These are phyloP conservation scores for pig (Sus scrofa) DNA, from an alignment of 2,113 vertebrate genomes.

Conservation along the genomic window T2T-Sscrofa CM000819.6:23656501-23657000, in stretches of 20 bases:
- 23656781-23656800: not conserved
- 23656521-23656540: conserved; percentile 4
- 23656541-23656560: not conserved
- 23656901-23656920: not conserved
- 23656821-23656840: not conserved
- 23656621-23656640: not conserved
- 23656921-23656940: not conserved
- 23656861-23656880: not conserved
- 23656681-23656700: not conserved
- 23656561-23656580: conserved; percentile 10
- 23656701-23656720: not conserved
- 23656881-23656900: not conserved
- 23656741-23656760: not conserved
- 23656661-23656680: not conserved
- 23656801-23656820: not conserved
- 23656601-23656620: not conserved
- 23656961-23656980: not conserved
- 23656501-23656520: conserved; percentile 1
- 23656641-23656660: conserved; percentile 37
- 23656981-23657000: not conserved
- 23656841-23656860: not conserved
- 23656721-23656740: not conserved
- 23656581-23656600: not conserved
- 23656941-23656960: not conserved
- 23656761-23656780: not conserved